phyloP scores from a whole-genome alignment of 1,140 invertebrate genomes.

The Ips typographus region DNA sequence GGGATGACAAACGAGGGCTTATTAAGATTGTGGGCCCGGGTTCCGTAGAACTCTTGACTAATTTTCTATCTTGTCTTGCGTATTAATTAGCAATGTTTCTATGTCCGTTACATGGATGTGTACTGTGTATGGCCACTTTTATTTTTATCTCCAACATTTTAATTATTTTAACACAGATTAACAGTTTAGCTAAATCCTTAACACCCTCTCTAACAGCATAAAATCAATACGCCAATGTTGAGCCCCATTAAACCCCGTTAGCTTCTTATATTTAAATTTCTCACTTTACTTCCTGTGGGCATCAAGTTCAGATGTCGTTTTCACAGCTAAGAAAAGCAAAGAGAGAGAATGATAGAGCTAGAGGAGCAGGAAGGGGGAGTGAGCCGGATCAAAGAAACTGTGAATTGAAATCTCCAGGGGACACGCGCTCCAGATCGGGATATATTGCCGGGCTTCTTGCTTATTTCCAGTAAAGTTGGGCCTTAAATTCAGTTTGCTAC shows the following conservation, averaged over 20 bases:
- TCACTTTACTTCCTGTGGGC: constrained; percentile 39
- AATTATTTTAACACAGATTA: too few relatives aligned
- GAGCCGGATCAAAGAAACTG: constrained; percentile 40
- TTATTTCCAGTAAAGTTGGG: constrained; percentile 19
- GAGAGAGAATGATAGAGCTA: background rate
- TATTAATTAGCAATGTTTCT: too few relatives aligned
- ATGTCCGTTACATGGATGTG: too few relatives aligned
- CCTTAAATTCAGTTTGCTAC: constrained; percentile 23
- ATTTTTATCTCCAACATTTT: too few relatives aligned
- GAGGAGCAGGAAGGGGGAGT: constrained; percentile 7
- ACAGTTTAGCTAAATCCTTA: too few relatives aligned
- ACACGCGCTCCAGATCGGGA: constrained; percentile 20
- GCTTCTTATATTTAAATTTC: constrained; percentile 38
- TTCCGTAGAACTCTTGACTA: too few relatives aligned
- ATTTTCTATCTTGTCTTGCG: too few relatives aligned
- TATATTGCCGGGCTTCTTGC: constrained; percentile 16
- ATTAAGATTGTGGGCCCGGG: too few relatives aligned
- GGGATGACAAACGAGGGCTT: too few relatives aligned
- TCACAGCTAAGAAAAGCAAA: constrained; percentile 32
- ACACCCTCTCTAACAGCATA: too few relatives aligned
- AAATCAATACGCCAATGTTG: too few relatives aligned
- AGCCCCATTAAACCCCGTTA: constrained; percentile 31
- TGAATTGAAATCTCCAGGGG: constrained; percentile 48
- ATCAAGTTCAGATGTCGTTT: constrained; percentile 45
- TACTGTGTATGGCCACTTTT: too few relatives aligned